Conservation (phyloP, 2,797 vertebrate species). For the Chiroxiphia lanceolata region DNA sequence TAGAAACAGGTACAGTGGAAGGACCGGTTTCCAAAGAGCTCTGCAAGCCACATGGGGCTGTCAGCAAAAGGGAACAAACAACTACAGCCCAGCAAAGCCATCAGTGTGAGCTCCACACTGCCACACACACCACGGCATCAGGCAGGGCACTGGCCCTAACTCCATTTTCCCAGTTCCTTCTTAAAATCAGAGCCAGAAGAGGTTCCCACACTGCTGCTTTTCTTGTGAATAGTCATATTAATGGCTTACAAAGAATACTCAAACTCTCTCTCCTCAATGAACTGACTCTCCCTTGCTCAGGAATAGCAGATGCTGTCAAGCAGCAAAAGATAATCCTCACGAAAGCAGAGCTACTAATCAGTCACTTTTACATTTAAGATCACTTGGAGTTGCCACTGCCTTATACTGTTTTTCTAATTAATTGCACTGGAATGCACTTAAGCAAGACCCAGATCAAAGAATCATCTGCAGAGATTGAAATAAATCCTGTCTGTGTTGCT, state of each 20-base stretch:
- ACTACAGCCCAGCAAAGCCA: neutral
- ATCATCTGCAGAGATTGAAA: constrained; percentile 46
- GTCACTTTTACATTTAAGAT: constrained; percentile 39
- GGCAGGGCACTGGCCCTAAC: neutral
- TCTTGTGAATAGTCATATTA: neutral
- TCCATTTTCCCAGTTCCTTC: neutral
- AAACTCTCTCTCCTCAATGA: neutral
- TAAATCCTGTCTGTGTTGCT: constrained; percentile 49
- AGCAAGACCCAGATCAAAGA: constrained; percentile 43
- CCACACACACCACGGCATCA: neutral
- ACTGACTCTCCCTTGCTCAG: neutral
- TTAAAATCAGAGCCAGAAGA: neutral
- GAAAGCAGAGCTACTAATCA: constrained; percentile 49
- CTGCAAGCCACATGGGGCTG: neutral
- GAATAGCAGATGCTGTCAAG: neutral
- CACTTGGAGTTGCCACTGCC: constrained; percentile 18
- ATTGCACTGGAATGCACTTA: constrained; percentile 58
- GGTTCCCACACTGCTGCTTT: neutral
- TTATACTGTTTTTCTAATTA: constrained; percentile 55
- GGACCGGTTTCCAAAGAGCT: neutral
- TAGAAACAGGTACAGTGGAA: neutral
- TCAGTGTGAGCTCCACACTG: neutral
- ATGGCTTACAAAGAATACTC: neutral
- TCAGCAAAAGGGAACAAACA: neutral
- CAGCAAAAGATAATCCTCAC: constrained; percentile 20